Evolutionary conservation across 1,140 invertebrate genomes (phyloP).

Genomic region (Procambarus clarkii): DNA sequence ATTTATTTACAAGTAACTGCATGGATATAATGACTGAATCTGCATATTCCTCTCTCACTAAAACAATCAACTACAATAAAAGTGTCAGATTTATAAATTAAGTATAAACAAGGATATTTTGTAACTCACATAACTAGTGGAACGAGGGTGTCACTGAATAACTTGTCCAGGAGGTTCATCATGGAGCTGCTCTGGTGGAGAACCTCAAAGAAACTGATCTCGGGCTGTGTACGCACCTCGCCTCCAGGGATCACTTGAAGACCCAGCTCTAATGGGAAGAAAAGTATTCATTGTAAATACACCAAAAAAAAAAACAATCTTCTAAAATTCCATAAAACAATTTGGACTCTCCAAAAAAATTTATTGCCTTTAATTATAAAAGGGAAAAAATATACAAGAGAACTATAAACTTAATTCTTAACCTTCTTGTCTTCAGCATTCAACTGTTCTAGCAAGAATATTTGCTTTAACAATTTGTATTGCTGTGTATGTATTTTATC

Average conservation of each 20-base stretch:
- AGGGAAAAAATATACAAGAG: no score
- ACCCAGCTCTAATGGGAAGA: slow-evolving; percentile 86
- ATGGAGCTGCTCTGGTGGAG: slow-evolving; percentile 96
- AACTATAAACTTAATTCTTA: no score
- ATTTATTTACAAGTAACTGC: no score
- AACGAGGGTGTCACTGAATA: slow-evolving; percentile 92
- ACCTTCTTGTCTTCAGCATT: no score
- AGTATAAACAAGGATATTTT: not conserved
- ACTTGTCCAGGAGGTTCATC: slow-evolving; percentile 95
- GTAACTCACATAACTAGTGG: slow-evolving; percentile 88
- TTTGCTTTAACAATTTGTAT: no score
- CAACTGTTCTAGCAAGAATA: no score
- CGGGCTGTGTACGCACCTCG: slow-evolving; percentile 87
- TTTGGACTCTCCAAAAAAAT: no score
- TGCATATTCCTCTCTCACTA: no score
- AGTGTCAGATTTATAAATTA: not conserved
- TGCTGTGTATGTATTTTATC: no score
- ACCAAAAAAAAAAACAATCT: not conserved
- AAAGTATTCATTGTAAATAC: not conserved
- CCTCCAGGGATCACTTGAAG: slow-evolving; percentile 93
- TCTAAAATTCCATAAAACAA: not conserved
- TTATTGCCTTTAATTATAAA: no score
- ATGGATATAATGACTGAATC: no score
- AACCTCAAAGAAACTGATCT: slow-evolving; percentile 96
- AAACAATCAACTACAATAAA: no score